Evolutionary conservation across 2,888 invertebrate genomes (phyloP), one percentile per base, ranked within the genome.

Genomic region (Euclidia mi): DNA sequence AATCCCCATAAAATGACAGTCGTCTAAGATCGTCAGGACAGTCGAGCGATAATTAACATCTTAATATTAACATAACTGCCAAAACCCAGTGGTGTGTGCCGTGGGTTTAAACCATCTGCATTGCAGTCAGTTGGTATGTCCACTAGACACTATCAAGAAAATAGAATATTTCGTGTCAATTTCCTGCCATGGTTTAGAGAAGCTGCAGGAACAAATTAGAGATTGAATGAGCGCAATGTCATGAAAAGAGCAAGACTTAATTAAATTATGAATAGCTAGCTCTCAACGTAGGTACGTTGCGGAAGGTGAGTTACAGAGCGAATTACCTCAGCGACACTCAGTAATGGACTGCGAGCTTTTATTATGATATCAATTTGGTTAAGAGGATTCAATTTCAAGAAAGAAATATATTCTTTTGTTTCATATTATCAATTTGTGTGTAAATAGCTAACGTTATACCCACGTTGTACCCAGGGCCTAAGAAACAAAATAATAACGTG

Each of bases 271-370:
- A 74, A 56, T 67, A 46, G 65, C 67, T 47, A 63, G 56, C 58
- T 75, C 64, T 59, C 43, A 45, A 63, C 55, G 48, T 56, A 71
- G 71, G 65, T n/a, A n/a, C 65, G 59, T 52, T 63, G 69, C 56
- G 61, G 67, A 65, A 70, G 67, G 69, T 79, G 74, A 76, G 60
- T 81, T 79, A 75, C 62, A 65, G 20, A 25, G 65, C 56, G 58
- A 70, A 78, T 78, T 79, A 78, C 65, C 62, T 66, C 64, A 55
- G 71, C 69, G 71, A 71, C 76, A 68, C 62, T 65, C 58, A 42
- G 65, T 68, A 75, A 81, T 69, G 67, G 67, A 70, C 65, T 56
- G 49, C 58, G 52, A 57, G 64, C 63, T 74, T 63, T 65, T 68
- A 57, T 71, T 56, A 58, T 64, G 47, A 58, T 66, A 69, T 76